A percentile compares a stretch with the other conserved stretches of the same genome.
Conservation (phyloP, 2,113 vertebrate species). For the Coturnix japonica region DNA sequence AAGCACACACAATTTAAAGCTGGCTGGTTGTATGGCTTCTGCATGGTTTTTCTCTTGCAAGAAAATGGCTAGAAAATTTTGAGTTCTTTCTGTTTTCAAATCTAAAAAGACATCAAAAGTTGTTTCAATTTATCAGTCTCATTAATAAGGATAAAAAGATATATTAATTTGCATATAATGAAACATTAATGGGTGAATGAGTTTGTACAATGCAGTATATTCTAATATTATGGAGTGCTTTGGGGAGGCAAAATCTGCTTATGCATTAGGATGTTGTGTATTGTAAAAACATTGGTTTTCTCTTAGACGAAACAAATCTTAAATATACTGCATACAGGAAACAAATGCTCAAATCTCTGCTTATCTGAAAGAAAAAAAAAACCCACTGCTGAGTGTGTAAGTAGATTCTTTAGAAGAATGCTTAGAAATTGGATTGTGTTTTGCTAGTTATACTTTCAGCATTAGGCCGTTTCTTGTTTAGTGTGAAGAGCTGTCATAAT, state of each 20-base stretch:
- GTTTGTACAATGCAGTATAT: slow-evolving; percentile 29
- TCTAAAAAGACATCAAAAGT: slow-evolving; percentile 36
- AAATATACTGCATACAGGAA: background rate
- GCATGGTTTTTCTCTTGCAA: slow-evolving; percentile 23
- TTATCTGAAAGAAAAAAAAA: background rate
- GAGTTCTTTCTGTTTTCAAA: slow-evolving; percentile 58
- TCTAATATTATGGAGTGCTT: background rate
- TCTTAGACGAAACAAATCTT: background rate
- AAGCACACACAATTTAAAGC: too few species aligned
- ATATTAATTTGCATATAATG: slow-evolving; percentile 61
- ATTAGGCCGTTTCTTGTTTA: background rate
- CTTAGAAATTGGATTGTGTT: background rate
- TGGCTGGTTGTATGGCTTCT: slow-evolving; percentile 30
- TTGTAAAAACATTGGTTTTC: background rate
- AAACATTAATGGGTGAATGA: slow-evolving; percentile 40
- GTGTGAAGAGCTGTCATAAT: background rate
- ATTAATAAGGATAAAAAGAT: slow-evolving; percentile 71
- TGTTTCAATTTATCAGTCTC: slow-evolving; percentile 63
- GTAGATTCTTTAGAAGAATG: background rate
- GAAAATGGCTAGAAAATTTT: slow-evolving; percentile 55
- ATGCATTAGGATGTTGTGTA: background rate
- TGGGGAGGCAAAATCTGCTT: background rate
- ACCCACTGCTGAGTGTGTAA: background rate
- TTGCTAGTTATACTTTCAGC: background rate
- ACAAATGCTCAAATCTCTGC: background rate